Evolutionary conservation across 2,888 invertebrate genomes (phyloP).

Genomic region (Agrotis ipsilon): DNA sequence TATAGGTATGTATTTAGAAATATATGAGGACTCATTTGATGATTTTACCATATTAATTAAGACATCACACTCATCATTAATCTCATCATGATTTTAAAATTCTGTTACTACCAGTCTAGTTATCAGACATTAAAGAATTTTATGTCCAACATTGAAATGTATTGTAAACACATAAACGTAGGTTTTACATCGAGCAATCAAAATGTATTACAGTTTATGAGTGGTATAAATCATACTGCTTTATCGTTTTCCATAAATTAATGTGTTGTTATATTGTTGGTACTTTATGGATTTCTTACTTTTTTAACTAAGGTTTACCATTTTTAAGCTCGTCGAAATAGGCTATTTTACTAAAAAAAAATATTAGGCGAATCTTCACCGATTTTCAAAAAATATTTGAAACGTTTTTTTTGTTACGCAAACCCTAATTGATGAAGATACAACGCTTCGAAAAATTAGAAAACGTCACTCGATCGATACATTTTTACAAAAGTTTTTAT

Average conservation of each 20-base stretch:
- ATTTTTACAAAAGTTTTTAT: no score
- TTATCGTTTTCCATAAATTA: slow-evolving; percentile 54
- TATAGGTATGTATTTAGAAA: no score
- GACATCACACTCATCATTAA: neutral
- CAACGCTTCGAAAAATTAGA: no score
- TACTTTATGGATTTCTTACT: slow-evolving; percentile 26
- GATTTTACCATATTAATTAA: neutral
- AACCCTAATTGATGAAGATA: no score
- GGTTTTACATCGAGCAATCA: slow-evolving; percentile 49
- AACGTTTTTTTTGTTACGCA: no score
- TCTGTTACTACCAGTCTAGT: slow-evolving; percentile 8
- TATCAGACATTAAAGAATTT: slow-evolving; percentile 33
- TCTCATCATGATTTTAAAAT: neutral
- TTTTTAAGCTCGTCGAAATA: no score
- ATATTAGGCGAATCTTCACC: no score
- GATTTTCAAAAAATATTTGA: no score
- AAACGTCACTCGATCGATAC: no score
- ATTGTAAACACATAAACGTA: slow-evolving; percentile 48
- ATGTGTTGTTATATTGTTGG: slow-evolving; percentile 41
- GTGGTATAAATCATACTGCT: slow-evolving; percentile 48
- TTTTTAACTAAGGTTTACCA: neutral
- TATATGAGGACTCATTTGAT: no score
- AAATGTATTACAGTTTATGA: slow-evolving; percentile 51
- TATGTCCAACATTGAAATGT: slow-evolving; percentile 41
- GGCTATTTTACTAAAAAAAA: no score